Conservation (phyloP, 2,113 vertebrate species). For the Grus americana region DNA sequence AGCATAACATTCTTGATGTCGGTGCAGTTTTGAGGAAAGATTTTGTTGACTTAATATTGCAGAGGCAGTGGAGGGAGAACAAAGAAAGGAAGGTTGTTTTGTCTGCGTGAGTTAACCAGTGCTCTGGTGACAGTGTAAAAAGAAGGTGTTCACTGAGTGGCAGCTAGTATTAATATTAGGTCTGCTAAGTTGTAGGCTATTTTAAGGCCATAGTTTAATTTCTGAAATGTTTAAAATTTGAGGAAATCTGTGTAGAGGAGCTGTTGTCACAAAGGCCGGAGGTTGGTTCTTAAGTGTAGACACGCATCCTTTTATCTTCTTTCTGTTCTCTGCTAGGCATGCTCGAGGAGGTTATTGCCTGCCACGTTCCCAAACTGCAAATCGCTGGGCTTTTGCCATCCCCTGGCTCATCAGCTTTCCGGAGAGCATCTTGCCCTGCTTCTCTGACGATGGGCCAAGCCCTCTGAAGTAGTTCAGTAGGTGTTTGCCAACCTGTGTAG, state of each 20-base stretch:
- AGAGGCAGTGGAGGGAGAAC: background rate
- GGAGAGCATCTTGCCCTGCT: background rate
- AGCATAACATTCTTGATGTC: constrained; percentile 14
- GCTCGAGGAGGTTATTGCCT: background rate
- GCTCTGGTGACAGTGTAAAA: background rate
- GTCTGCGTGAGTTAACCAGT: background rate
- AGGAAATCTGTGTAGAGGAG: no score
- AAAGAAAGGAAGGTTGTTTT: background rate
- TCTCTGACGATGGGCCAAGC: accelerated
- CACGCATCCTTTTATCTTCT: background rate
- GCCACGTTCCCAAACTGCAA: background rate
- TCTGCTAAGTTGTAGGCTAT: background rate
- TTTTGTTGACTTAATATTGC: constrained; percentile 41
- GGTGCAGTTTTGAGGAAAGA: background rate
- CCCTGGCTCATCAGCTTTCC: background rate
- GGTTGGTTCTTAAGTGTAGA: background rate
- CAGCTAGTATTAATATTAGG: background rate
- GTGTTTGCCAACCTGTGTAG: background rate
- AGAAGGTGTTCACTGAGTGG: background rate
- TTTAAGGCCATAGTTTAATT: background rate
- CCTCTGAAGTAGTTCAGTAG: background rate
- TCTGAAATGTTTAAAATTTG: background rate
- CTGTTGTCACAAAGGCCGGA: background rate
- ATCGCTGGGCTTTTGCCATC: background rate
- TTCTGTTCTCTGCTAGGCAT: background rate